phyloP scores from a whole-genome alignment of 2,113 vertebrate species.

The Lathamus discolor region DNA sequence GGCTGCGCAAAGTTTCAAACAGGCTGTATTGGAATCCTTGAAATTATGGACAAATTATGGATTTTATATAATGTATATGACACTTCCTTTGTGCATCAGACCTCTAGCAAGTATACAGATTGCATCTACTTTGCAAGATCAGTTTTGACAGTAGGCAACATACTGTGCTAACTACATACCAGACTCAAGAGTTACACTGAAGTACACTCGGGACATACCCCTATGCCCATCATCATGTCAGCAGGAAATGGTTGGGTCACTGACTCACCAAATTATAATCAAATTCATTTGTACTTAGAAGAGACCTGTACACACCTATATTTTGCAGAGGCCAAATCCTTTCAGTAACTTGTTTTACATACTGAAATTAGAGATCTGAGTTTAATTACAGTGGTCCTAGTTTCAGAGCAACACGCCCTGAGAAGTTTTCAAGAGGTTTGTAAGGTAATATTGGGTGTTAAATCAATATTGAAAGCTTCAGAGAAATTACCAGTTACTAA shows the following conservation, averaged over 20 bases:
- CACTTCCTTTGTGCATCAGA: background rate
- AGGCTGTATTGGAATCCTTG: background rate
- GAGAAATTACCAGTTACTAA: background rate
- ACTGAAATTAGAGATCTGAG: background rate
- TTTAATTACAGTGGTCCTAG: background rate
- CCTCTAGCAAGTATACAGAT: background rate
- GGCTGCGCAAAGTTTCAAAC: background rate
- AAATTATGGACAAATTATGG: background rate
- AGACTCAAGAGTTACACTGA: background rate
- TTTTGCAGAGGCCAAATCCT: background rate
- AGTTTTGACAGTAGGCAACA: background rate
- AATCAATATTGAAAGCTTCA: background rate
- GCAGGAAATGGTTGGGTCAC: background rate
- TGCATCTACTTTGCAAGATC: background rate
- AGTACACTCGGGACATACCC: too few species aligned
- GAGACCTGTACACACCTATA: background rate
- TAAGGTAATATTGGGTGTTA: background rate
- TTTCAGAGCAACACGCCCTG: background rate
- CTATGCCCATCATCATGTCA: background rate
- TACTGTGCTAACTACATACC: background rate
- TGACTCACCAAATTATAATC: background rate
- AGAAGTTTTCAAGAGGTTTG: background rate
- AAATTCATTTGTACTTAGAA: background rate
- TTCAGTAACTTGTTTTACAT: background rate
- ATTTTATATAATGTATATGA: background rate